Evolutionary conservation across 2,888 invertebrate species (phyloP).

Genomic region (Silvanus unidentatus): DNA sequence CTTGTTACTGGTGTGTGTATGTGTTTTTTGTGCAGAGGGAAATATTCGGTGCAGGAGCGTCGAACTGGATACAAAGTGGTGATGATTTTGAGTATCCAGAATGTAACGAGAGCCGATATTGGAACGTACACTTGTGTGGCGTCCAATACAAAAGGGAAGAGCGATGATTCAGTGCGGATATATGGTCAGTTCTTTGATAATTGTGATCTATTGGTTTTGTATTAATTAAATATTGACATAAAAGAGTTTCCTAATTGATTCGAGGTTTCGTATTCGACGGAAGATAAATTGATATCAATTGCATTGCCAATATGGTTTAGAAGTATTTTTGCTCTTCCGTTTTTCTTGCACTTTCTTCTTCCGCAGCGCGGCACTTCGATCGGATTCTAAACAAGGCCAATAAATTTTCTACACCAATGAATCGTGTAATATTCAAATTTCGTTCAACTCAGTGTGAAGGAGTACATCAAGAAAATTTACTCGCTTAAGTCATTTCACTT

Average conservation of each 20-base stretch:
- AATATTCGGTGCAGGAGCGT: conserved; percentile 59
- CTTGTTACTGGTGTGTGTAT: neutral
- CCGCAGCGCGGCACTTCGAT: too few species aligned
- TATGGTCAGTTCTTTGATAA: conserved; percentile 52
- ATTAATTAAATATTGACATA: neutral
- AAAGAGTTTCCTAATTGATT: too few species aligned
- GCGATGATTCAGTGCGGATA: conserved; percentile 61
- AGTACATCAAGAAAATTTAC: too few species aligned
- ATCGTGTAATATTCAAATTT: neutral
- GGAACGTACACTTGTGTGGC: conserved; percentile 67
- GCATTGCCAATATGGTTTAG: too few species aligned
- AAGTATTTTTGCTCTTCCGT: too few species aligned
- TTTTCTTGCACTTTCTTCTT: too few species aligned
- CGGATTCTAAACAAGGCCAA: too few species aligned
- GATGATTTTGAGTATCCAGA: conserved; percentile 57
- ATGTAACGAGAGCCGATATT: conserved; percentile 56
- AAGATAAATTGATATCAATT: too few species aligned
- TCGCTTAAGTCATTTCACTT: too few species aligned
- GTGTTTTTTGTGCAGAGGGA: conserved; percentile 48
- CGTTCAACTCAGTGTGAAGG: too few species aligned
- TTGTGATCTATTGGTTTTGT: conserved; percentile 1
- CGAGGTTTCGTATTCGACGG: too few species aligned
- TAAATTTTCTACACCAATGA: conserved; percentile 1
- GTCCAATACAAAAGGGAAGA: conserved; percentile 64
- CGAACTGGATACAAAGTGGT: conserved; percentile 57